Evolutionary conservation across 2,888 invertebrate genomes (phyloP).

Genomic region (Lysandra coridon): DNA sequence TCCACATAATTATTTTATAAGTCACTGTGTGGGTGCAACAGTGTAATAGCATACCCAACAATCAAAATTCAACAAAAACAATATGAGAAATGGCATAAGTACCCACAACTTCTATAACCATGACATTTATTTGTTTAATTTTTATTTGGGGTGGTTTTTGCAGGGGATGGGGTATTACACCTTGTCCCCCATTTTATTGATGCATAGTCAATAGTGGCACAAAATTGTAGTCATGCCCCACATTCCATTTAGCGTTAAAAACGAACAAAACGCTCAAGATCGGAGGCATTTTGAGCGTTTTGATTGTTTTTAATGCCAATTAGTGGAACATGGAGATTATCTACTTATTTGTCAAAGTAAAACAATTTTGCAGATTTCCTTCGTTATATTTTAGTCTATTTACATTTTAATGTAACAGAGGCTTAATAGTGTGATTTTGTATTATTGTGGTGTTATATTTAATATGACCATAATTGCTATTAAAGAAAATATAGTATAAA

Average conservation of each 20-base stretch:
- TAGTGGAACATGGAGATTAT: not conserved
- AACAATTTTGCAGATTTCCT: not conserved
- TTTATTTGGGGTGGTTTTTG: no score
- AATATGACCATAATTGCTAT: conserved; percentile 6
- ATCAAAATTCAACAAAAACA: no score
- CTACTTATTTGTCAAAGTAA: not conserved
- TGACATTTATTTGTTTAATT: no score
- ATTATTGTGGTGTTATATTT: conserved; percentile 8
- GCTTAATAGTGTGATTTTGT: conserved; percentile 16
- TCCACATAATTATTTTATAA: not conserved
- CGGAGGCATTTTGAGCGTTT: no score
- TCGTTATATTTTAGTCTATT: not conserved
- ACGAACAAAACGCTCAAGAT: no score
- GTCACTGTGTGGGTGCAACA: not conserved
- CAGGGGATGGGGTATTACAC: no score
- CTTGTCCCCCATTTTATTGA: no score
- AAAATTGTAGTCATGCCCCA: not conserved
- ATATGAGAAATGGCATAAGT: no score
- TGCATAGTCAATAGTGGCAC: not conserved
- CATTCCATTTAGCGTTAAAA: no score
- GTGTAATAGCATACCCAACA: not conserved
- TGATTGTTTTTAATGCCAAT: no score
- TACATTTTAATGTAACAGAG: not conserved
- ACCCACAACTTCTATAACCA: no score
- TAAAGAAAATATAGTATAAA: not conserved